Evolutionary conservation across 2,888 invertebrate genomes (phyloP).

Genomic region (Dicyrtomina minuta): DNA sequence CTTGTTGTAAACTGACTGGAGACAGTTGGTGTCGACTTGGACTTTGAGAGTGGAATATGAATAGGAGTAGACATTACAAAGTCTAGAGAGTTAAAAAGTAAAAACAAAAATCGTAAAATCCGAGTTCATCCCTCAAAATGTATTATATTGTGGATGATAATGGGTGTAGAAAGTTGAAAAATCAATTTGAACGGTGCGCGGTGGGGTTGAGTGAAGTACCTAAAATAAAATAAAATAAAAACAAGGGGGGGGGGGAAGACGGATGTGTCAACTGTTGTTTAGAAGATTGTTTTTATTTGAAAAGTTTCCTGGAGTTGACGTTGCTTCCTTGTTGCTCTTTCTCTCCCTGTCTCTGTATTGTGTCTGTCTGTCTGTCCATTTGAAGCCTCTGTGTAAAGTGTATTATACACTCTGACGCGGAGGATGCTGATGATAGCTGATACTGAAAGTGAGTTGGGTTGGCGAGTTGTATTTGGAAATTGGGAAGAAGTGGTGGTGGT

Average conservation of each 20-base stretch:
- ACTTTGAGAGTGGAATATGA: no score
- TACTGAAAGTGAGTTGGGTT: neutral
- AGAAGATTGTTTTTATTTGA: constrained; percentile 30
- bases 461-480: no score
- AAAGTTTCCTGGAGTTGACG: constrained; percentile 8
- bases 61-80: no score
- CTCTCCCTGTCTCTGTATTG: neutral
- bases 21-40: no score
- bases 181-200: no score
- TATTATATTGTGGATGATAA: neutral
- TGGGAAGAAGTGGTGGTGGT: no score
- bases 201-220: neutral
- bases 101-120: no score
- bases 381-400: neutral
- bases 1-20: no score
- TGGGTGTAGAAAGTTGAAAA: neutral
- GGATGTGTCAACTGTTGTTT: constrained; percentile 24
- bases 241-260: neutral
- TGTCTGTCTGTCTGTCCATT: no score
- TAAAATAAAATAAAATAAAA: neutral
- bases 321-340: neutral
- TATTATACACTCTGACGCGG: neutral
- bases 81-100: no score
- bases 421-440: no score
- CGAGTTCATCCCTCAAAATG: no score